Percentiles rank a stretch among this genome's conserved stretches.
Evolutionary conservation across 1,140 invertebrate species (phyloP).

Genomic region (Drosophila pseudoananassae): DNA sequence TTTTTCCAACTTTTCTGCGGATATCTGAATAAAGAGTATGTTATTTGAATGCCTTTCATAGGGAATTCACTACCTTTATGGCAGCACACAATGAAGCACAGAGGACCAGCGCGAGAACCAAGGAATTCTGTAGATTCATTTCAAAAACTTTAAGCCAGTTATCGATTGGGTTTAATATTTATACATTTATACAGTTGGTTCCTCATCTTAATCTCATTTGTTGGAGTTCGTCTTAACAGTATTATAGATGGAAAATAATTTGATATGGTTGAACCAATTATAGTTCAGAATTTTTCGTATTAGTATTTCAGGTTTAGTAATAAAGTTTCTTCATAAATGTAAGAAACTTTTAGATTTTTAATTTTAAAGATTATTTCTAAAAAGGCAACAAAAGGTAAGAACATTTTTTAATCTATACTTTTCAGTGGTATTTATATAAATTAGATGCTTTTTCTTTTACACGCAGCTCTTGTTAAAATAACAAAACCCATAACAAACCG

Average conservation of each 20-base stretch:
- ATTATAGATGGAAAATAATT: not conserved
- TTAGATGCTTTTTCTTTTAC: not conserved
- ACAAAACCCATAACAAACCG: not conserved
- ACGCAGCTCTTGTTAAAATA: slow-evolving; percentile 16
- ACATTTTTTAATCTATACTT: not conserved
- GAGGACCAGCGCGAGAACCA: not conserved
- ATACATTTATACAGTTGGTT: not conserved
- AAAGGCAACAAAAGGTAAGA: too few relatives aligned
- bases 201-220: not conserved
- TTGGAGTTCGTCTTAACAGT: not conserved
- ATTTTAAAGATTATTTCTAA: too few relatives aligned
- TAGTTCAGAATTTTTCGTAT: not conserved
- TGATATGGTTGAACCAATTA: not conserved
- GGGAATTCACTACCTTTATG: not conserved
- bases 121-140: not conserved
- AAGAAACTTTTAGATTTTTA: too few relatives aligned
- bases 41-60: not conserved
- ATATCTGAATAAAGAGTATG: not conserved
- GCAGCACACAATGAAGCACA: not conserved
- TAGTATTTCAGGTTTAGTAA: too few relatives aligned
- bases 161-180: not conserved
- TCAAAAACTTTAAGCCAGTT: not conserved
- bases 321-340: too few relatives aligned
- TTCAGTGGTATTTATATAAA: not conserved
- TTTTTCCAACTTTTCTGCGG: not conserved